Conservation (phyloP, 2,113 vertebrate genomes). For the Mungos mungo region DNA sequence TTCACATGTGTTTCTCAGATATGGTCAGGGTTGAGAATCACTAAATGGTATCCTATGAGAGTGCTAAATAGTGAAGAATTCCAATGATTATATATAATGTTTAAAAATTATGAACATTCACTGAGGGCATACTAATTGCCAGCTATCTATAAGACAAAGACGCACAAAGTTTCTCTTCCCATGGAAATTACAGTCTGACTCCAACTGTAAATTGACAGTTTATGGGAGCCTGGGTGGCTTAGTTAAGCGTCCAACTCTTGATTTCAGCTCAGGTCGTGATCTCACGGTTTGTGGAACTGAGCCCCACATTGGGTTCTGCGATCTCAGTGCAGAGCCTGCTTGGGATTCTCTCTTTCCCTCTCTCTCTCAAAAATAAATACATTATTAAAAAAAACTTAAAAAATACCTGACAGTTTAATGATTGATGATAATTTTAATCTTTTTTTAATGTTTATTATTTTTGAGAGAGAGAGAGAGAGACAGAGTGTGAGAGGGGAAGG, state of each 20-base stretch:
- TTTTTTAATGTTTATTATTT: not conserved
- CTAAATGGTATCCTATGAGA: not conserved
- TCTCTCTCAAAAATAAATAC: not conserved
- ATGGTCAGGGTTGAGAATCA: not conserved
- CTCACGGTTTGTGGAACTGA: not conserved
- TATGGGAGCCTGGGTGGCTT: not conserved
- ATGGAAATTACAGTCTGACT: not conserved
- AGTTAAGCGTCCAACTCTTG: not conserved
- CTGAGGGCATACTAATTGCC: too few relatives aligned
- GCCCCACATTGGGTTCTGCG: not conserved
- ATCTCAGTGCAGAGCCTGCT: not conserved
- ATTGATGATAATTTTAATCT: not conserved
- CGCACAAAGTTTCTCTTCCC: not conserved
- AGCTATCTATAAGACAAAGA: not conserved
- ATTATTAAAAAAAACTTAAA: not conserved
- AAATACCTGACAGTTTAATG: not conserved
- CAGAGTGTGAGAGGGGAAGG: too few relatives aligned
- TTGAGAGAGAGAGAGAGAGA: too few relatives aligned
- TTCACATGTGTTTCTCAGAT: not conserved
- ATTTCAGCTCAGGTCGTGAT: not conserved
- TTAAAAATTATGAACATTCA: not conserved
- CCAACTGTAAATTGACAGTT: not conserved
- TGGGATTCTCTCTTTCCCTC: not conserved
- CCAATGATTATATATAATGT: not conserved
- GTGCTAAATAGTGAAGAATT: not conserved